phyloP scores from a whole-genome alignment of 2,113 vertebrate genomes.

The Lophochroa leadbeateri region DNA sequence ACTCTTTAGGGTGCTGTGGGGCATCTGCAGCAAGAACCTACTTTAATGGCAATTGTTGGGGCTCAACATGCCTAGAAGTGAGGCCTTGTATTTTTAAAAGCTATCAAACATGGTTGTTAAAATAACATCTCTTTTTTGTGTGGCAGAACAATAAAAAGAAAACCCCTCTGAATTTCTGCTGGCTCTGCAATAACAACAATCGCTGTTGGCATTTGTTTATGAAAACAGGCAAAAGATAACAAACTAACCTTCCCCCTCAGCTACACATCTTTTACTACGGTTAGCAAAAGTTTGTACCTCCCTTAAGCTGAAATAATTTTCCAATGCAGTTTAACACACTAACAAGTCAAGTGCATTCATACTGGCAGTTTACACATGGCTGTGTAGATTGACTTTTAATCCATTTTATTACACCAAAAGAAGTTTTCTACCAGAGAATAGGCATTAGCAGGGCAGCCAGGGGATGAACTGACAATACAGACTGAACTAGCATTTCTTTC shows the following conservation, averaged over 20 bases:
- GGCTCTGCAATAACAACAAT: constrained; percentile 19
- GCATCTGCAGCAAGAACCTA: neutral
- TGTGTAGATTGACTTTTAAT: neutral
- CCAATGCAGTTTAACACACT: neutral
- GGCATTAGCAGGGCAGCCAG: neutral
- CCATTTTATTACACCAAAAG: neutral
- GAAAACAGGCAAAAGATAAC: constrained; percentile 20
- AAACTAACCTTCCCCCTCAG: neutral
- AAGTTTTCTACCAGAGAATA: neutral
- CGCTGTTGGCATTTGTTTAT: constrained; percentile 5
- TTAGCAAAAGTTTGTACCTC: neutral
- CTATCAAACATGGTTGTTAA: constrained; percentile 16
- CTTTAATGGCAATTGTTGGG: neutral
- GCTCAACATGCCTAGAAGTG: neutral
- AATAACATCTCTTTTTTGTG: neutral
- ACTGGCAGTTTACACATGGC: neutral
- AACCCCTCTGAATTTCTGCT: neutral
- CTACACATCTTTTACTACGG: neutral
- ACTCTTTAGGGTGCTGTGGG: neutral
- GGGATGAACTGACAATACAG: neutral
- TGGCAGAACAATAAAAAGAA: constrained; percentile 18
- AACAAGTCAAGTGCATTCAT: neutral
- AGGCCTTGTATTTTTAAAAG: constrained; percentile 7
- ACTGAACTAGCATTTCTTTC: neutral
- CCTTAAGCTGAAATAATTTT: neutral